A percentile compares a stretch with the other conserved stretches of the same genome.
These are phyloP conservation scores for Acleris emargana DNA, from an alignment of 2,888 invertebrate genomes.

Conservation along the genomic window DNA sequence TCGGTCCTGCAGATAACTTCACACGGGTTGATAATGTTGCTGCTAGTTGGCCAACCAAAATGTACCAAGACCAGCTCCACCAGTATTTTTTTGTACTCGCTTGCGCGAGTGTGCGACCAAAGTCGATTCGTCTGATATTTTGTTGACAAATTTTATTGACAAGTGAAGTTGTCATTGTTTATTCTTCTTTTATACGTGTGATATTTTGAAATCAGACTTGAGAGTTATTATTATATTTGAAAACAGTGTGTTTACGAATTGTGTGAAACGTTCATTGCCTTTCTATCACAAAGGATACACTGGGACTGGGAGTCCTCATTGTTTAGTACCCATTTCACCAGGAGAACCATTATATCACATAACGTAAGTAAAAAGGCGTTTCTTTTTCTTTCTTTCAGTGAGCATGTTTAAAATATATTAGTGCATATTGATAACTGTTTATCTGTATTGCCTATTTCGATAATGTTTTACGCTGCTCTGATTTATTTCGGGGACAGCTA, in stretches of 20 bases:
- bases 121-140: conserved; percentile 52
- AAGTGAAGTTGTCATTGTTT: conserved; percentile 47
- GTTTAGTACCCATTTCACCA: conserved; percentile 55
- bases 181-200: conserved; percentile 42
- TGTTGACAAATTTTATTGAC: conserved; percentile 55
- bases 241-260: conserved; percentile 34
- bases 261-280: conserved; percentile 50
- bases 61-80: conserved; percentile 28
- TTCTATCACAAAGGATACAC: conserved; percentile 75
- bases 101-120: conserved; percentile 57
- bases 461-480: background rate
- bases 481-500: conserved; percentile 20
- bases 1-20: conserved; percentile 61
- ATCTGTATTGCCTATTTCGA: background rate
- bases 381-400: background rate
- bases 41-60: conserved; percentile 47
- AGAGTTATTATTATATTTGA: conserved; percentile 9
- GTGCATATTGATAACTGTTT: background rate
- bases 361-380: conserved; percentile 54
- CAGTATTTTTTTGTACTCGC: conserved; percentile 42
- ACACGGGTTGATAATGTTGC: conserved; percentile 44
- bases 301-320: conserved; percentile 47
- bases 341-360: conserved; percentile 43
- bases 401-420: background rate
- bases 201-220: conserved; percentile 25